Evolutionary conservation across 2,888 invertebrate species (phyloP).

Genomic region (Proisotoma minuta): DNA sequence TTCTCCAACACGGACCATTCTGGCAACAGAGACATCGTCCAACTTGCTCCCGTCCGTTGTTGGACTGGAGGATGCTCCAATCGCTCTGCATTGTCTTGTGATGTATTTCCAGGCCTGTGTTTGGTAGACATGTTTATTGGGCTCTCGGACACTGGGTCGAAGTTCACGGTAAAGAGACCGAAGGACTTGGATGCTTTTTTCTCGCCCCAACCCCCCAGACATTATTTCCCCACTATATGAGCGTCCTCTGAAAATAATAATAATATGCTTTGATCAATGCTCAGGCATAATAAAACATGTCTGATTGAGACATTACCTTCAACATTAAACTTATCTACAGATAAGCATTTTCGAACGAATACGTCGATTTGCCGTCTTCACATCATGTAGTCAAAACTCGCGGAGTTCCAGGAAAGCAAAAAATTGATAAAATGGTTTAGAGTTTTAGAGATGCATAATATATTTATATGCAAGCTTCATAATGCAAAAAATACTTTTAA

Average conservation of each 20-base stretch:
- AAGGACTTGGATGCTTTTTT: constrained; percentile 22
- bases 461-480: too few species aligned
- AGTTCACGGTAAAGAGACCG: constrained; percentile 44
- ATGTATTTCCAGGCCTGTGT: constrained; percentile 41
- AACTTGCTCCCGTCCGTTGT: constrained; percentile 55
- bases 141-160: constrained; percentile 27
- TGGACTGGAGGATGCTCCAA: too few species aligned
- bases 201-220: constrained; percentile 1
- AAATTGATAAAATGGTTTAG: background rate
- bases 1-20: constrained; percentile 62
- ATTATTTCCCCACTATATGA: background rate
- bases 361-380: too few species aligned
- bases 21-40: constrained; percentile 63
- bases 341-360: too few species aligned
- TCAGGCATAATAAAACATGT: too few species aligned
- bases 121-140: constrained; percentile 34
- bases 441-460: background rate
- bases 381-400: background rate
- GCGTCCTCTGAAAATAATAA: background rate
- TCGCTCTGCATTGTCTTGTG: constrained; percentile 19
- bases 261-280: too few species aligned
- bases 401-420: background rate
- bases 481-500: too few species aligned
- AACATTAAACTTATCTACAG: too few species aligned
- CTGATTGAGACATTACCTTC: too few species aligned